These are phyloP conservation scores for Byasa hedistus DNA, from an alignment of 2,888 invertebrate species.

Conservation along the genomic window DNA sequence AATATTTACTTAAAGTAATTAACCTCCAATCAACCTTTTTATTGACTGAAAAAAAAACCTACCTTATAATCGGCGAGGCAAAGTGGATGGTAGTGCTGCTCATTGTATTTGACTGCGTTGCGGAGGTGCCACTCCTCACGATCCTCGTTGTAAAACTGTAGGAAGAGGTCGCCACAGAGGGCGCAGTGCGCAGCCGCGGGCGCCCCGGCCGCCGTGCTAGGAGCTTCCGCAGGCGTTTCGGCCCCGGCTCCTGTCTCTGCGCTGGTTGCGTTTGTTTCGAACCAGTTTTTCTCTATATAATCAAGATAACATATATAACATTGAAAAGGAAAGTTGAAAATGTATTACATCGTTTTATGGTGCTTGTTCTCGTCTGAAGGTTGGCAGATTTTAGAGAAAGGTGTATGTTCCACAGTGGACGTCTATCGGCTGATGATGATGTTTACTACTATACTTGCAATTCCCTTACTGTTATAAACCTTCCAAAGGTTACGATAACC, in stretches of 20 bases:
- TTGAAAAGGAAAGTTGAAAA: no score
- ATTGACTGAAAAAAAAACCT: slow-evolving; percentile 26
- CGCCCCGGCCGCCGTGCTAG: slow-evolving; percentile 85
- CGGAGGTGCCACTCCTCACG: slow-evolving; percentile 97
- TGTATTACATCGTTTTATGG: no score
- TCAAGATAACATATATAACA: no score
- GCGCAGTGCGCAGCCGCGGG: slow-evolving; percentile 87
- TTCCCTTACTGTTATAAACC: no score
- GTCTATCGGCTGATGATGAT: no score
- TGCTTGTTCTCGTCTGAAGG: no score
- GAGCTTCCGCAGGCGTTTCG: slow-evolving; percentile 63
- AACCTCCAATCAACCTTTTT: no score
- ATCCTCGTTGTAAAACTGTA: slow-evolving; percentile 97
- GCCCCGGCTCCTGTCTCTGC: slow-evolving; percentile 48
- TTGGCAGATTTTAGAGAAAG: no score
- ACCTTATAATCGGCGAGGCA: slow-evolving; percentile 94
- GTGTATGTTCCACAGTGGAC: no score
- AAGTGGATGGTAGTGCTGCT: slow-evolving; percentile 91
- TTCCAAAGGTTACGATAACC: no score
- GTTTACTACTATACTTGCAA: no score
- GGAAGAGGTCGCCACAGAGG: slow-evolving; percentile 95
- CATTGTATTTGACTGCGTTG: slow-evolving; percentile 88
- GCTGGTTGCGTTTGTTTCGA: slow-evolving; percentile 80
- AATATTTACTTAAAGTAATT: no score
- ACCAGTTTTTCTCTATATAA: slow-evolving; percentile 89